Base-by-base conservation (phyloP, 2,113 vertebrate genomes). In the Toxostoma redivivum region DNA sequence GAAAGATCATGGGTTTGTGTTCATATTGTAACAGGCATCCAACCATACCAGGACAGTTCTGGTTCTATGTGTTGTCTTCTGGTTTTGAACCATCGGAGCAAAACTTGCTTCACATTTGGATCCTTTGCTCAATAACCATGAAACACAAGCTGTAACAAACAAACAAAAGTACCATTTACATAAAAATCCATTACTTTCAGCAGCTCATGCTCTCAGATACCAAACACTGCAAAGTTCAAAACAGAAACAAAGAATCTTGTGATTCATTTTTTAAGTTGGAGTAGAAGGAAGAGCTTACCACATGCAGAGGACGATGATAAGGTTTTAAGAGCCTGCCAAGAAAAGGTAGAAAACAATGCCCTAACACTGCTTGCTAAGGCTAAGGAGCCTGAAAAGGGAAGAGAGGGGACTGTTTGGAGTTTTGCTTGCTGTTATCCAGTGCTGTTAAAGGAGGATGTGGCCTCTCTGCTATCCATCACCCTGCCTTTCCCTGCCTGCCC, bases 1-100 rank as follows among this genome's bases (percentile, higher is more conserved):
- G 71, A 77, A 50, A 50, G 24, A 44, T 3, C 28, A 18, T 7
- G 19, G 23, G 44, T 50, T 44, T 2, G 0, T 57, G 48, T 54
- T 81, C 1, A 1, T 44, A 44, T 15, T 12, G 14, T 62, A 48
- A 76, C 27, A 57, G 33, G 48, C 38, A 87, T 28, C 56, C 0
- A 0, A 40, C 25, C 38, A 47, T 16, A 56, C 33, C 0, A 0
- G 14, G 11, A 54, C 57, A 70, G n/a, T 69, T 81, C 73, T 42
- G 21, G 15, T 71, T 87, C 35, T 56, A 6, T 24, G 10, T 28
- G 7, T 35, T 88, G 25, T 57, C 38, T 90, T 76, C 79, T 53
- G 11, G 31, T 64, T 95, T 70, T 80, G 57, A 92, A 72, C 9
- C 13, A 19, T 0, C 5, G 2, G 15, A 69, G n/a, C 11, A 91